Conservation (phyloP, 1,140 invertebrate species). For the Drosophila nikananu region DNA sequence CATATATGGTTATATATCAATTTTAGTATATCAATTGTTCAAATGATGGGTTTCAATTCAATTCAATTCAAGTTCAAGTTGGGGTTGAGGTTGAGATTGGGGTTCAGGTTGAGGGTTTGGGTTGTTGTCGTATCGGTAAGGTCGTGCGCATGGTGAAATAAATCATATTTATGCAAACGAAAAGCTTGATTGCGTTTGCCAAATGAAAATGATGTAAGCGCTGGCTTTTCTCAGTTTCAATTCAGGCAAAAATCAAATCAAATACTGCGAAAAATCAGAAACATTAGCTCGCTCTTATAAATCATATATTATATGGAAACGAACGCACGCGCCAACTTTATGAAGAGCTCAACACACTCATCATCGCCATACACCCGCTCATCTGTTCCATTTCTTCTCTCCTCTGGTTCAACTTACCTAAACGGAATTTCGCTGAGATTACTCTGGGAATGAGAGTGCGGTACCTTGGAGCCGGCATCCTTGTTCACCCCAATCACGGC, state of each 20-base stretch:
- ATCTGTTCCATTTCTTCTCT: neutral
- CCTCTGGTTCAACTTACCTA: slow-evolving; percentile 87
- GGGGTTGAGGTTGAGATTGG: neutral
- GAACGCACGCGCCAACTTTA: neutral
- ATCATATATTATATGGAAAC: neutral
- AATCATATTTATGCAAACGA: slow-evolving; percentile 30
- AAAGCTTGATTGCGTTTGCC: slow-evolving; percentile 29
- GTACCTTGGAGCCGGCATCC: slow-evolving; percentile 87
- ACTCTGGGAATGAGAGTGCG: slow-evolving; percentile 92
- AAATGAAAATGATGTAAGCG: slow-evolving; percentile 11
- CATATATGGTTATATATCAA: slow-evolving; percentile 34
- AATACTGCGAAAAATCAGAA: slow-evolving; percentile 30
- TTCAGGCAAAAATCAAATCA: slow-evolving; percentile 20
- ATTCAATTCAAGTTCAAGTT: slow-evolving; percentile 4
- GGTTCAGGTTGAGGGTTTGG: neutral
- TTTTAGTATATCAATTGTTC: slow-evolving; percentile 32
- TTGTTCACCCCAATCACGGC: slow-evolving; percentile 89
- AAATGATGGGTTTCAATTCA: neutral
- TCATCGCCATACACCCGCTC: neutral
- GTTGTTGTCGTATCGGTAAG: slow-evolving; percentile 14
- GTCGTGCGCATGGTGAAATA: slow-evolving; percentile 45
- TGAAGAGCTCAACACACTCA: slow-evolving; percentile 7
- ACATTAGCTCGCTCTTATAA: slow-evolving; percentile 19
- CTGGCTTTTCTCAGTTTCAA: slow-evolving; percentile 19
- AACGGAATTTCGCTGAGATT: slow-evolving; percentile 92